Evolutionary conservation across 2,888 invertebrate species (phyloP).

Genomic region (Erebia aethiops): DNA sequence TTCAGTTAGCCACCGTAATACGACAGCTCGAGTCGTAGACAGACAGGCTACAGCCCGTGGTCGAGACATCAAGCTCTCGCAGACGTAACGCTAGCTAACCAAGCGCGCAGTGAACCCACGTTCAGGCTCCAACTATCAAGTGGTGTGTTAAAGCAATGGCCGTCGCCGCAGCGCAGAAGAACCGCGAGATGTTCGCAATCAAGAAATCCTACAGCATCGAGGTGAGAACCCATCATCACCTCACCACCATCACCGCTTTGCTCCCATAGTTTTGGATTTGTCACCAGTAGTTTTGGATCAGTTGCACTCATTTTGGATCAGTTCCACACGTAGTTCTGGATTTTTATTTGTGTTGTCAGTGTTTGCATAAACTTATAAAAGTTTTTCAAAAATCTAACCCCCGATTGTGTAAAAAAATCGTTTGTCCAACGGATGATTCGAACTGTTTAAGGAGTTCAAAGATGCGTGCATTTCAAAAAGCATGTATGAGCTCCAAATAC

Average conservation of each 20-base stretch:
- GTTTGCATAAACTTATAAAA: not conserved
- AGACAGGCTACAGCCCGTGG: constrained; percentile 85
- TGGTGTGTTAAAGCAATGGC: constrained; percentile 87
- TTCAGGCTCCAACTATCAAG: constrained; percentile 75
- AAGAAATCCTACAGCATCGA: constrained; percentile 98
- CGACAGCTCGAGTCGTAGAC: constrained; percentile 81
- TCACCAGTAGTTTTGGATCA: not conserved
- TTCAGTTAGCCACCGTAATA: constrained; percentile 84
- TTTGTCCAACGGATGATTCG: too few species aligned
- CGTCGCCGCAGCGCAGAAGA: constrained; percentile 96
- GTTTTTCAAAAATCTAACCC: not conserved
- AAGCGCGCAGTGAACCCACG: constrained; percentile 79
- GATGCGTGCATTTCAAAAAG: too few species aligned
- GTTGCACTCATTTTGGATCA: not conserved
- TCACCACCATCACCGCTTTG: constrained; percentile 21
- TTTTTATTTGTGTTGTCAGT: constrained; percentile 7
- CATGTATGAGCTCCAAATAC: too few species aligned
- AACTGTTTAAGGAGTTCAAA: too few species aligned
- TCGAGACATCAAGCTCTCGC: constrained; percentile 82
- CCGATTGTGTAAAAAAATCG: too few species aligned
- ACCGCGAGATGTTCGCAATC: constrained; percentile 98
- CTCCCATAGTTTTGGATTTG: constrained; percentile 14
- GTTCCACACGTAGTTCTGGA: not conserved
- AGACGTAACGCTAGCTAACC: constrained; percentile 76
- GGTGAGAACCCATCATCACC: constrained; percentile 84